Conservation (phyloP, 2,797 vertebrate species). For the Lutjanus argentimaculatus region DNA sequence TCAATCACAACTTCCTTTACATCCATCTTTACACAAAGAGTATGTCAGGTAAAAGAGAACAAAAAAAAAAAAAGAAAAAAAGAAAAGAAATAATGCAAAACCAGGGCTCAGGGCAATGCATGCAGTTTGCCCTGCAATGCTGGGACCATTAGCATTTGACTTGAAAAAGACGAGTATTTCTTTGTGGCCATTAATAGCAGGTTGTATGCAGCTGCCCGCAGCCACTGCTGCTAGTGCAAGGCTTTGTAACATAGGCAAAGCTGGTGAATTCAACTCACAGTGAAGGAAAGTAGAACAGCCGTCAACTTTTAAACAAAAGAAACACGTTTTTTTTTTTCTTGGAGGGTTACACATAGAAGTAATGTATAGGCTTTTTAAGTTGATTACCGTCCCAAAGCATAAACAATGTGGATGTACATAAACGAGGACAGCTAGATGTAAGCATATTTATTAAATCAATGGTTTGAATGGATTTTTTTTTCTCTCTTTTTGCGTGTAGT, state of each 20-base stretch:
- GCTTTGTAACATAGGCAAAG: slow-evolving; percentile 69
- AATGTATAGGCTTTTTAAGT: slow-evolving; percentile 80
- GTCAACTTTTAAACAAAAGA: slow-evolving; percentile 63
- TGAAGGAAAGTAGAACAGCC: slow-evolving; percentile 66
- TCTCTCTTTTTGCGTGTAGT: slow-evolving; percentile 82
- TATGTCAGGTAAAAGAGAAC: slow-evolving; percentile 63
- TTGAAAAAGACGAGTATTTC: slow-evolving; percentile 53
- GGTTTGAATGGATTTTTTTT: slow-evolving; percentile 82
- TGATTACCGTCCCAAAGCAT: slow-evolving; percentile 82
- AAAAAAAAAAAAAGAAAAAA: slow-evolving; percentile 47
- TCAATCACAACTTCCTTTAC: slow-evolving; percentile 58
- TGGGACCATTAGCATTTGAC: slow-evolving; percentile 61
- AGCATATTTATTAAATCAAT: slow-evolving; percentile 85
- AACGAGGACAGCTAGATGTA: slow-evolving; percentile 83
- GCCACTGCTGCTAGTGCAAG: slow-evolving; percentile 65
- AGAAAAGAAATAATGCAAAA: slow-evolving; percentile 61
- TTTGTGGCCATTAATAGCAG: slow-evolving; percentile 68
- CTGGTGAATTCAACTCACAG: slow-evolving; percentile 57
- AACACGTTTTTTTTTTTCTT: slow-evolving; percentile 33
- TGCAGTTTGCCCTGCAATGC: slow-evolving; percentile 78
- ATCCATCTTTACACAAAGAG: slow-evolving; percentile 62
- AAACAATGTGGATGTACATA: slow-evolving; percentile 86
- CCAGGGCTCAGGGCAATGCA: slow-evolving; percentile 78
- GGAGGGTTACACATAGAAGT: slow-evolving; percentile 74
- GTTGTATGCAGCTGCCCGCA: slow-evolving; percentile 61